Percentiles rank a stretch among this genome's conserved stretches.
Evolutionary conservation across 2,113 vertebrate species (phyloP).

Genomic region (Emberiza fucata): DNA sequence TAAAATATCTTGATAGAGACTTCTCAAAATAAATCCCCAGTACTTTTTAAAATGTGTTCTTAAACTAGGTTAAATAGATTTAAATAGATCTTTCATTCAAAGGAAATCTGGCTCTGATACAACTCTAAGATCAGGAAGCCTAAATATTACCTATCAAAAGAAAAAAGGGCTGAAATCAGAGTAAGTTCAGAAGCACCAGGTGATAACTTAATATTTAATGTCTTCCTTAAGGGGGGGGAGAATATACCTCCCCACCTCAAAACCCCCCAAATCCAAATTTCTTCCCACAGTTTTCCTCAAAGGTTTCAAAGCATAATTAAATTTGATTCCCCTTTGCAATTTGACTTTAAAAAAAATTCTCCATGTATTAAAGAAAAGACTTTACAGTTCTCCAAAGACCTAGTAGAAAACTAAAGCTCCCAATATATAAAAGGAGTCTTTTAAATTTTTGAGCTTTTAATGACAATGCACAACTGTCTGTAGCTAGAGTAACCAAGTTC

Average conservation of each 20-base stretch:
- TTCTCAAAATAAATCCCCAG: slow-evolving; percentile 24
- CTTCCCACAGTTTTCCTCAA: neutral
- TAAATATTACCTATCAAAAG: neutral
- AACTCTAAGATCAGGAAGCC: neutral
- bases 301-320: neutral
- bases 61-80: neutral
- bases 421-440: neutral
- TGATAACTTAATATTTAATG: neutral
- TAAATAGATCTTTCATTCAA: neutral
- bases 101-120: neutral
- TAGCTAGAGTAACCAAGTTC: neutral
- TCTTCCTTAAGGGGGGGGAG: neutral
- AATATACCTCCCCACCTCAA: neutral
- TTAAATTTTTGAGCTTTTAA: neutral
- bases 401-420: neutral
- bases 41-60: neutral
- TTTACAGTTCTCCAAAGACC: neutral
- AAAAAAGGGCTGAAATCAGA: neutral
- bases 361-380: neutral
- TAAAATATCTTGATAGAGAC: slow-evolving; percentile 24
- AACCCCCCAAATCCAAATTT: accelerated
- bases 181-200: neutral
- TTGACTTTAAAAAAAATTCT: neutral
- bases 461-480: neutral
- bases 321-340: neutral